Evolutionary conservation across 2,113 vertebrate species (phyloP).

Genomic region (Thomomys bottae): DNA sequence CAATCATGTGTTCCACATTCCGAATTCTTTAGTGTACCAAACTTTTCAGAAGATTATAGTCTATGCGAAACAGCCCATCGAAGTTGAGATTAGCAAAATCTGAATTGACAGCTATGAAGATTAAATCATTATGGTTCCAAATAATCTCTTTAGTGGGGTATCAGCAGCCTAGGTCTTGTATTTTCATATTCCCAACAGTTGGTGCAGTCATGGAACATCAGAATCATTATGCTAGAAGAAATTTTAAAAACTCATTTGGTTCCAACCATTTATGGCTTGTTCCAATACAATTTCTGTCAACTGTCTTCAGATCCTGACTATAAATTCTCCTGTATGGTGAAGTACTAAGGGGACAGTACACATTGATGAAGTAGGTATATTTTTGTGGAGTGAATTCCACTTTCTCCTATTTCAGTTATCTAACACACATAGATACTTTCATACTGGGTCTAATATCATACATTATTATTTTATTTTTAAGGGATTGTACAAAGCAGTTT

Average conservation of each 20-base stretch:
- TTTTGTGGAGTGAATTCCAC: neutral
- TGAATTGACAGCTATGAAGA: neutral
- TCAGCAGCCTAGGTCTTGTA: neutral
- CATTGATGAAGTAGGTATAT: constrained; percentile 15
- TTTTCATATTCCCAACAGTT: constrained; percentile 35
- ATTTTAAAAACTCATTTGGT: constrained; percentile 34
- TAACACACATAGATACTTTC: neutral
- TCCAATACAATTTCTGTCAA: neutral
- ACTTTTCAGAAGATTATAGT: constrained; percentile 10
- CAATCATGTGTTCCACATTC: constrained; percentile 17
- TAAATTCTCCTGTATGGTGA: constrained; percentile 23
- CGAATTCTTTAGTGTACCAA: neutral
- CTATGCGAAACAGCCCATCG: neutral
- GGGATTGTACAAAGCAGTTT: no score
- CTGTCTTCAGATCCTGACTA: neutral
- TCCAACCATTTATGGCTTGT: neutral
- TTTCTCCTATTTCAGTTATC: neutral
- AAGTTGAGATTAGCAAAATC: neutral
- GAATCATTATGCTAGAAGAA: neutral
- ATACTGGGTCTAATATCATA: neutral
- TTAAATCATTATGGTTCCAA: neutral
- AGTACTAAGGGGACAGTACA: neutral
- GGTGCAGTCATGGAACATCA: neutral
- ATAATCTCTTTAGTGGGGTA: neutral
- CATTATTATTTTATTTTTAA: neutral